A percentile compares a stretch with the other conserved stretches of the same genome.
Evolutionary conservation across 2,888 invertebrate genomes (phyloP).

Genomic region (Oxyteleia sp.): DNA sequence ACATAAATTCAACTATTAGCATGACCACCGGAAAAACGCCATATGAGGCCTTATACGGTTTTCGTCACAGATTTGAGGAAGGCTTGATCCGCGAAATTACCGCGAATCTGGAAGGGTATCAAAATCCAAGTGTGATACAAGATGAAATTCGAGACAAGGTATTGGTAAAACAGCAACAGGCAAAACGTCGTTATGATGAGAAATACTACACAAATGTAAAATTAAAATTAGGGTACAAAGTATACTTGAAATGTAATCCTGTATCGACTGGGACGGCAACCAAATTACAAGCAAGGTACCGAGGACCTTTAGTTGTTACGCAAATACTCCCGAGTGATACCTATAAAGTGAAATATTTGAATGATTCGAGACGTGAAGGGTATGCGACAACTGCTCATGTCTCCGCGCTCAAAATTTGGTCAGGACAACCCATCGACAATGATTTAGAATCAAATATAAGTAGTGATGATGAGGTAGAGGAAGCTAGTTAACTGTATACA

Average conservation of each 20-base stretch:
- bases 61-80: background rate
- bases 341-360: constrained; percentile 6
- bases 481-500: too few relatives aligned
- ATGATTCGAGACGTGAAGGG: constrained; percentile 7
- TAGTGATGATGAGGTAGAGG: too few relatives aligned
- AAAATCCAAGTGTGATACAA: background rate
- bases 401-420: background rate
- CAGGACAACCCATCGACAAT: background rate
- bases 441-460: too few relatives aligned
- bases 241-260: constrained; percentile 6
- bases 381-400: constrained; percentile 39
- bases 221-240: background rate
- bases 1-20: background rate
- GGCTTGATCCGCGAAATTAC: too few relatives aligned
- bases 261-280: background rate
- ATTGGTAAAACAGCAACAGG: too few relatives aligned
- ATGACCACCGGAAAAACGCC: background rate
- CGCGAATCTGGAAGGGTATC: background rate
- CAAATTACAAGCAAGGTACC: constrained; percentile 6
- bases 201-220: too few relatives aligned
- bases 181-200: too few relatives aligned
- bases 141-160: too few relatives aligned
- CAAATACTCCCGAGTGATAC: too few relatives aligned
- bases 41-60: background rate
- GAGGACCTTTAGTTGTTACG: background rate